phyloP scores from a whole-genome alignment of 2,797 vertebrate species.

The Synanceia verrucosa region DNA sequence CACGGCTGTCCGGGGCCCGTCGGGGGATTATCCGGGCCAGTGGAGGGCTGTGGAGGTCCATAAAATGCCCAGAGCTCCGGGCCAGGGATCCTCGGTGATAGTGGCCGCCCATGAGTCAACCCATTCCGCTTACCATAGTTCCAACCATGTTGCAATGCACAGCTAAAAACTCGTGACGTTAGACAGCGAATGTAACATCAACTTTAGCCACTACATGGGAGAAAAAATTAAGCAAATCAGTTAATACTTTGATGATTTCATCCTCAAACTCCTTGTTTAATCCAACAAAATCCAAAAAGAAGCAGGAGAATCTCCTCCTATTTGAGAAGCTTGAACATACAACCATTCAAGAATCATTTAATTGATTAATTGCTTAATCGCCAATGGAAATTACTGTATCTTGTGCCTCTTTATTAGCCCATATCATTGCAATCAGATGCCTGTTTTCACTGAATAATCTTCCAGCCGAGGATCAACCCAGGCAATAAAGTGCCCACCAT shows the following conservation, averaged over 20 bases:
- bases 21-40: no score
- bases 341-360: not conserved
- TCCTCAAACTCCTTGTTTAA: not conserved
- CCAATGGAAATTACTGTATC: not conserved
- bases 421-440: not conserved
- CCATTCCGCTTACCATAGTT: no score
- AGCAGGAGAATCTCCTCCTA: not conserved
- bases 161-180: no score
- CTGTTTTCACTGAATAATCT: not conserved
- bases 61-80: no score
- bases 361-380: not conserved
- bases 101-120: no score
- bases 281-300: not conserved
- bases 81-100: no score
- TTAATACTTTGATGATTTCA: not conserved
- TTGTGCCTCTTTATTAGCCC: not conserved
- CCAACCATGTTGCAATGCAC: no score
- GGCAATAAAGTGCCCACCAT: constrained; percentile 14
- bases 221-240: no score
- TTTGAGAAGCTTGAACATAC: not conserved
- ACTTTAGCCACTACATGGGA: no score
- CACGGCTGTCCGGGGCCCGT: no score
- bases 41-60: no score
- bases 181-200: no score
- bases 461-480: constrained; percentile 2